phyloP scores from a whole-genome alignment of 1,140 invertebrate genomes.

The Procambarus virginalis region DNA sequence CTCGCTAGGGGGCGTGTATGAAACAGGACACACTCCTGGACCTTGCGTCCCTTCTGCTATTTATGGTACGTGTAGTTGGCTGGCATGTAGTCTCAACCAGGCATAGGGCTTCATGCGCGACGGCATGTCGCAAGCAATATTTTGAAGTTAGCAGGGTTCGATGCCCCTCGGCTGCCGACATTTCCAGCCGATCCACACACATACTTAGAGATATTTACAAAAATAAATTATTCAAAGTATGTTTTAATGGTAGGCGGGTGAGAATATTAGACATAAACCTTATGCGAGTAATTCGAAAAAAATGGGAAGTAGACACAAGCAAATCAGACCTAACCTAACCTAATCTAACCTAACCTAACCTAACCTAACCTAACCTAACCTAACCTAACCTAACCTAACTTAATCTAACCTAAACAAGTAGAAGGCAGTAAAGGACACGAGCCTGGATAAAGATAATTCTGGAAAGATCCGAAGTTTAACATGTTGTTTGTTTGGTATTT shows the following conservation, averaged over 20 bases:
- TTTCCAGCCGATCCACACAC: not conserved
- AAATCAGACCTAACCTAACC: not conserved
- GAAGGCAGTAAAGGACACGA: no score
- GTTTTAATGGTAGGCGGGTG: no score
- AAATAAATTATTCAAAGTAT: no score
- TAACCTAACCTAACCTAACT: not conserved
- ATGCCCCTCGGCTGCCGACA: not conserved
- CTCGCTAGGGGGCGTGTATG: not conserved
- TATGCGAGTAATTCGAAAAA: not conserved
- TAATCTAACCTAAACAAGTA: not conserved
- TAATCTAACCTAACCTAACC: not conserved
- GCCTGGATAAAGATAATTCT: no score
- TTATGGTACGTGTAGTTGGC: not conserved
- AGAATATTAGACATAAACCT: not conserved
- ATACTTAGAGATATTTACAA: not conserved
- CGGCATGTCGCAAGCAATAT: no score
- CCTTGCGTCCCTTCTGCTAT: not conserved
- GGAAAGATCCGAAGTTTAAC: no score
- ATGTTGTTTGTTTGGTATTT: no score
- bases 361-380: not conserved
- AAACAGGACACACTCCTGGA: not conserved
- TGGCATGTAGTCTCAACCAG: not conserved
- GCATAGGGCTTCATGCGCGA: no score
- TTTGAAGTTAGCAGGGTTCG: no score
- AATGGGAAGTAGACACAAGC: not conserved